Evolutionary conservation across 2,113 vertebrate genomes (phyloP), one percentile per base, ranked within the genome.

Genomic region (Cynocephalus volans): DNA sequence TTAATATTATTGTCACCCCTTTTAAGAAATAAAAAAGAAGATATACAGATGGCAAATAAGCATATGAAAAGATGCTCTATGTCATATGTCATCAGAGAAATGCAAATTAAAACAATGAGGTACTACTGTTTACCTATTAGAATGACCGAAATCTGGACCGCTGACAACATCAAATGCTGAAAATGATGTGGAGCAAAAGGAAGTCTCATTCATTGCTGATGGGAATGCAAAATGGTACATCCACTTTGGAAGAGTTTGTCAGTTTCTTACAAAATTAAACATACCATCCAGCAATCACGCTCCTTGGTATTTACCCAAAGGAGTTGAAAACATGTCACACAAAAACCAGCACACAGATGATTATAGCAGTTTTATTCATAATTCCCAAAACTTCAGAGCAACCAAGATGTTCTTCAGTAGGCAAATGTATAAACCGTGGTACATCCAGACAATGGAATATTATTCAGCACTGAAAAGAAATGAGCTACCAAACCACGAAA

Each of bases 21-120:
- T 75, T 92, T 64, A 85, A 96, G 24, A 24, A 80, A 96, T 92
- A 92, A 80, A 95, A 24, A 52, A 67, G 45, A 52, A 67, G 21
- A 69, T 67, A 52, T 10, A 36, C 45, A 85, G 64, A 15, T 24
- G 45, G 48, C 62, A 67, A 48, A 48, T 48, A 65, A 84, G 13
- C 64, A 48, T n/a, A n/a, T 85, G 64, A 17, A n/a, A 56, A 41
- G 60, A 31, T 41, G 4, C 24, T 3, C 24, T 17, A 3, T 5
- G 4, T 36, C 73, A 26, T 28, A 6, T 19, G n/a, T 90, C 24
- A 67, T 36, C 17, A 36, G 48, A 41, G 17, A 67, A 62, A 48
- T 60, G n/a, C 41, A 45, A 48, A 52, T 65, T 65, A 67, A 28
- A 67, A 33, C 85, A 58, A 21, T 19, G 33, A 65, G 88, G 36